These are phyloP conservation scores for Bombylius discolor DNA, from an alignment of 2,888 invertebrate species.

Conservation along the genomic window DNA sequence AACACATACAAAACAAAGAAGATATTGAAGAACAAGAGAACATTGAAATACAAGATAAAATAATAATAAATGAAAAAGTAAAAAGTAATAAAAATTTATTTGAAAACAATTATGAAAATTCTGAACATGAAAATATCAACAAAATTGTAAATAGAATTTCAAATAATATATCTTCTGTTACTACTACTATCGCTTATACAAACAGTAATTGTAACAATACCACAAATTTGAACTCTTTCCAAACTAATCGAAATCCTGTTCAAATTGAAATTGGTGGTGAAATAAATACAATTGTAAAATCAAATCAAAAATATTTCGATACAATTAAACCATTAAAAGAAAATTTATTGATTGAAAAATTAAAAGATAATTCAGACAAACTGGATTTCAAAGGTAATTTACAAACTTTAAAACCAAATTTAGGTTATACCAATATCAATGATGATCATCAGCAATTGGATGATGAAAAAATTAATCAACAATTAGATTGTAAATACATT, in stretches of 20 bases:
- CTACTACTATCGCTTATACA: no score
- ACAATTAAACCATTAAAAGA: not conserved
- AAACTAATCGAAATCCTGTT: not conserved
- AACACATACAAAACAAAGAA: no score
- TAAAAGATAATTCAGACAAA: constrained; percentile 15
- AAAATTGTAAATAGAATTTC: no score
- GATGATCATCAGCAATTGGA: not conserved
- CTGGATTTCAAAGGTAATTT: constrained; percentile 15
- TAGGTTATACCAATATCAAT: not conserved
- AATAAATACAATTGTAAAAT: not conserved
- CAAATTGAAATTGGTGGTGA: not conserved
- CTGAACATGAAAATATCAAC: no score
- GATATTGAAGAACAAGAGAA: no score
- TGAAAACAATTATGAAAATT: no score
- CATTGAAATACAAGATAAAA: no score
- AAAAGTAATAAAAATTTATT: no score
- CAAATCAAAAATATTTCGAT: not conserved
- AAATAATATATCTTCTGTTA: not conserved
- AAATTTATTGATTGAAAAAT: not conserved
- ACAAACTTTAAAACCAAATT: constrained; percentile 1
- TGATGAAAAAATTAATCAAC: not conserved
- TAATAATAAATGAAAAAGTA: no score
- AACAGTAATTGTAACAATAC: no score
- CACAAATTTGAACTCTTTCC: no score
- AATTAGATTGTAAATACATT: not conserved